phyloP scores from a whole-genome alignment of 37 sponge, comb jelly and placozoan species.

The Aphrocallistes beatrix region DNA sequence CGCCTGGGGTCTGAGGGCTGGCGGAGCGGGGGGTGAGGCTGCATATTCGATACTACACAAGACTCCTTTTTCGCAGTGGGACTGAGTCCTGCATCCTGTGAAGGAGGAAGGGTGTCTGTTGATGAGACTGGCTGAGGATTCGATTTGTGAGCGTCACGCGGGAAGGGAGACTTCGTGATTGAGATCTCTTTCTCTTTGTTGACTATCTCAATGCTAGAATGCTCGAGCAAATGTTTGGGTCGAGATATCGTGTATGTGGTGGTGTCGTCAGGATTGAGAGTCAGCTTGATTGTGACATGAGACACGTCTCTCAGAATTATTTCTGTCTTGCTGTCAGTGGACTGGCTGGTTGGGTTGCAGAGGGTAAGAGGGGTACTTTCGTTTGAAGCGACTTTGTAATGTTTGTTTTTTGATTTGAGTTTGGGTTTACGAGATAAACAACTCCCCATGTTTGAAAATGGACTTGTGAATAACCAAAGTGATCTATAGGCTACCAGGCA shows the following conservation, averaged over 20 bases:
- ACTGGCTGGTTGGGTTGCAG: not conserved
- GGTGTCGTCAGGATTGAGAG: not conserved
- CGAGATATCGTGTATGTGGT: not conserved
- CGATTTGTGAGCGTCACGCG: not conserved
- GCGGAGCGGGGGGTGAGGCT: not conserved
- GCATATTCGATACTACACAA: not conserved
- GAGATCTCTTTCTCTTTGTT: not conserved
- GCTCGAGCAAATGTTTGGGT: not conserved
- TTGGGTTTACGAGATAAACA: not conserved
- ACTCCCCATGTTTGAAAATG: not conserved
- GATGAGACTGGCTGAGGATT: not conserved
- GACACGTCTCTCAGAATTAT: not conserved
- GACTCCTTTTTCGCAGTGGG: not conserved
- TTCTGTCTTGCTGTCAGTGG: not conserved
- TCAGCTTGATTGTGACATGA: not conserved
- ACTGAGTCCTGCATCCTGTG: not conserved
- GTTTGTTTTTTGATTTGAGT: not conserved
- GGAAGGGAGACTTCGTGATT: not conserved
- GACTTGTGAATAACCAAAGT: too few relatives aligned
- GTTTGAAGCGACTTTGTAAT: not conserved
- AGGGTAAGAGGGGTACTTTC: not conserved
- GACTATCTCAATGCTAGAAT: not conserved
- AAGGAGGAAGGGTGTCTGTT: not conserved
- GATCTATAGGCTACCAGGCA: too few relatives aligned
- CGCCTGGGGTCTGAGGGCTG: not conserved